phyloP scores from a whole-genome alignment of 2,888 invertebrate genomes.

The Ephialtes manifestator region DNA sequence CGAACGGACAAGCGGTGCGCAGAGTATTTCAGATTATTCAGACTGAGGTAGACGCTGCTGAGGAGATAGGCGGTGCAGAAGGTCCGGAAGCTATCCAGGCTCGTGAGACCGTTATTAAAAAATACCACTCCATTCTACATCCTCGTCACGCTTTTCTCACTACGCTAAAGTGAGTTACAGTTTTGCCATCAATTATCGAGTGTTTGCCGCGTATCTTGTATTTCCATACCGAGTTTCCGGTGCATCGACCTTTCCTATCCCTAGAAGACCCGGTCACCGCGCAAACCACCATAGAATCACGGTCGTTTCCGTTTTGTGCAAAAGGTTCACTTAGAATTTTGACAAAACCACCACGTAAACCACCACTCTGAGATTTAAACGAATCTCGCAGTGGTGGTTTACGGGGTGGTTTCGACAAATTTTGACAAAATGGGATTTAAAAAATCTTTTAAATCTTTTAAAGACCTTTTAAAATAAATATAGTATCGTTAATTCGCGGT shows the following conservation, averaged over 20 bases:
- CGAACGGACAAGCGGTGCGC: constrained; percentile 88
- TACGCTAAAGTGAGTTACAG: constrained; percentile 86
- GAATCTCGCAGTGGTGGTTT: no score
- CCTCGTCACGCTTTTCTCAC: constrained; percentile 92
- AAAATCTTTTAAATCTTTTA: no score
- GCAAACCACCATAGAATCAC: no score
- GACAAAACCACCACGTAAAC: no score
- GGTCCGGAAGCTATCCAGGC: constrained; percentile 88
- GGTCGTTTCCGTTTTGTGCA: no score
- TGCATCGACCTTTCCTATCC: constrained; percentile 32
- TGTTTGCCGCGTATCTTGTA: not conserved
- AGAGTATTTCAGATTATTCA: constrained; percentile 90
- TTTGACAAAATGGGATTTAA: no score
- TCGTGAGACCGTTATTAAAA: constrained; percentile 88
- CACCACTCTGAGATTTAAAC: no score
- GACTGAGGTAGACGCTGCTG: constrained; percentile 89
- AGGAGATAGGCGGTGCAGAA: constrained; percentile 87
- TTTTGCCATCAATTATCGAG: constrained; percentile 46
- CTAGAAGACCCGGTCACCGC: no score
- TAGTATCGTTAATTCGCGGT: no score
- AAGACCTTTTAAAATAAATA: no score
- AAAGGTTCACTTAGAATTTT: no score
- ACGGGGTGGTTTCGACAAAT: no score
- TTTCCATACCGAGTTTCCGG: not conserved
- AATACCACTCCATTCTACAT: constrained; percentile 91